Evolutionary conservation across 2,888 invertebrate species (phyloP).

Genomic region (Hirtodrosophila duncani): DNA sequence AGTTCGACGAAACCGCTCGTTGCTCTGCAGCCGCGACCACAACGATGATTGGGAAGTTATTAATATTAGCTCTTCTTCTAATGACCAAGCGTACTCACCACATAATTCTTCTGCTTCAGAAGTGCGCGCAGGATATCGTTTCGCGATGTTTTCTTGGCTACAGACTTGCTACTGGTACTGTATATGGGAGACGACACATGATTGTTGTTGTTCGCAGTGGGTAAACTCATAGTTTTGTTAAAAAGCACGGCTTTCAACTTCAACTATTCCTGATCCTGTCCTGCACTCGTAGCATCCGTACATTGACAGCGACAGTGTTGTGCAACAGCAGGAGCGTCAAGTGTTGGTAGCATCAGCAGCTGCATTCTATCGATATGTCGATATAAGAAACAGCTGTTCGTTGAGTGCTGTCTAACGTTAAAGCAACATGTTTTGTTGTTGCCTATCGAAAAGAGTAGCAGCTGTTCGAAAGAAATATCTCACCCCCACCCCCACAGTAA

Average conservation of each 20-base stretch:
- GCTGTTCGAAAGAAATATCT: too few species aligned
- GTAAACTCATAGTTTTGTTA: conserved; percentile 49
- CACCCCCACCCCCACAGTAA: too few species aligned
- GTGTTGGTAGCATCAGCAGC: not conserved
- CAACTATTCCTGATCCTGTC: conserved; percentile 57
- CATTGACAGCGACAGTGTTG: not conserved
- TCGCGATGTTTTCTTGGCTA: conserved; percentile 64
- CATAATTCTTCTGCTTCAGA: conserved; percentile 76
- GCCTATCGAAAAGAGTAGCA: not conserved
- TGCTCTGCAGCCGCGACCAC: conserved; percentile 80
- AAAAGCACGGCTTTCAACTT: conserved; percentile 16
- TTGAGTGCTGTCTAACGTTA: conserved; percentile 17
- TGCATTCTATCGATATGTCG: not conserved
- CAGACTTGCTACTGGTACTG: conserved; percentile 28
- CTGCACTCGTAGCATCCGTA: conserved; percentile 34
- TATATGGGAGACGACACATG: conserved; percentile 51
- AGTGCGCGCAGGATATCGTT: conserved; percentile 73
- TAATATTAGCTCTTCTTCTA: not conserved
- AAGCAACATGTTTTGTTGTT: not conserved
- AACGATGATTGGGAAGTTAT: not conserved
- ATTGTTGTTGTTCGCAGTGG: conserved; percentile 54
- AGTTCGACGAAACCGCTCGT: conserved; percentile 81
- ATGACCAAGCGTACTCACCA: conserved; percentile 74
- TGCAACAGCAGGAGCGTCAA: conserved; percentile 7
- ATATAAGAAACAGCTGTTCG: conserved; percentile 15